phyloP scores from a whole-genome alignment of 2,113 vertebrate species.

The Heteronetta atricapilla region DNA sequence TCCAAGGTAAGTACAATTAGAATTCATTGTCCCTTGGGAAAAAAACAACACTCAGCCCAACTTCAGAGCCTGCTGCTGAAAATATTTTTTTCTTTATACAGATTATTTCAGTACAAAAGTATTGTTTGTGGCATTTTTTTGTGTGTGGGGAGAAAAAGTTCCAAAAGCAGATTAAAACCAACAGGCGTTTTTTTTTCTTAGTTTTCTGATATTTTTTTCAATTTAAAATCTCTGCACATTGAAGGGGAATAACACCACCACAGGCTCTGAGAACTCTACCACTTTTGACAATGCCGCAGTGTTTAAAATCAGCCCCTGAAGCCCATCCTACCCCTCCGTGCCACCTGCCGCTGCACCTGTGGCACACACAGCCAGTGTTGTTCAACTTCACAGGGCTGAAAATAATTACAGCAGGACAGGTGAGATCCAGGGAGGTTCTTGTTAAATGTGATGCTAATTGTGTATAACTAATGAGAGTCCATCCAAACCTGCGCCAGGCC shows the following conservation, averaged over 20 bases:
- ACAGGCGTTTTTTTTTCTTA: not conserved
- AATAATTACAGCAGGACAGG: not conserved
- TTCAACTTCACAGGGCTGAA: not conserved
- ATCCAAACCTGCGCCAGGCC: not conserved
- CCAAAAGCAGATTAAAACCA: not conserved
- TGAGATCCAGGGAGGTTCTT: not conserved
- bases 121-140: not conserved
- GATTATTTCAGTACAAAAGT: not conserved
- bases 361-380: not conserved
- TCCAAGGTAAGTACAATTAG: not conserved
- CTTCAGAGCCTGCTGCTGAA: not conserved
- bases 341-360: rapidly evolving
- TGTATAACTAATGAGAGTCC: not conserved
- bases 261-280: not conserved
- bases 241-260: not conserved
- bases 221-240: not conserved
- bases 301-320: not conserved
- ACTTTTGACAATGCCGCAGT: not conserved
- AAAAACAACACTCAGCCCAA: not conserved
- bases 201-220: not conserved
- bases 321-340: not conserved
- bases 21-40: not conserved
- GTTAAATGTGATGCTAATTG: not conserved
- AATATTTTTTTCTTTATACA: not conserved
- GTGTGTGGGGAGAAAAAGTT: not conserved